Base-by-base conservation (phyloP, 2,888 invertebrate genomes). In the Athrips mouffetella region DNA sequence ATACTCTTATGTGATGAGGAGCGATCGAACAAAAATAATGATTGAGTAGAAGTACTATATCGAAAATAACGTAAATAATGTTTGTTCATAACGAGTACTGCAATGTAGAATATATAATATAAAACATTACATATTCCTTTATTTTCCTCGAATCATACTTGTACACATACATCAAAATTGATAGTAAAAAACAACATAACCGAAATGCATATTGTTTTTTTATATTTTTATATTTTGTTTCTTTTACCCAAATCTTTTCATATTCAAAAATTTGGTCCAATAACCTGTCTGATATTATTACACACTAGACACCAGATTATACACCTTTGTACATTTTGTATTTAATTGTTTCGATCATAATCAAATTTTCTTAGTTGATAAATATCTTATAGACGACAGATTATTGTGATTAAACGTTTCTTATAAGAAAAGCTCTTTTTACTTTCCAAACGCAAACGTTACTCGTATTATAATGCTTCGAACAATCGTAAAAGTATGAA, bases 111-210 rank as follows among this genome's bases (percentile, higher is more conserved):
- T 86, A 84, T 83, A 82, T 82, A 69, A 70, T 70, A 74, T 73
- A 74, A 80, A 84, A 80, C 81, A 80, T 84, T 80, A 82, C 78
- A 75, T 87, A 84, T 83, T 78, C 80, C 85, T 87, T 86, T 87
- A 79, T 84, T 87, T 86, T 86, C 83, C 80, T 87, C 81, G 79
- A 85, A 82, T 87, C 84, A 85, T 86, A 83, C 81, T 83, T 87
- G 86, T 87, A 87, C 85, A 86, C 86, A 80, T 84, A 82, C 85
- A 87, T 87, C 85, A 85, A 87, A 86, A 88, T 88, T 88, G 84
- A 86, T 88, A 87, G 87, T 87, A 87, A 88, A 86, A 86, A 83
- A 80, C 85, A 86, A 87, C 87, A 83, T 87, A 87, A 88, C 86
- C 84, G 80, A 88, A 73, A 62, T 70, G 63, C 70, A 67, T 76